Base-by-base conservation (phyloP, 2,797 vertebrate genomes). In the Enteromius thamalakanensis region DNA sequence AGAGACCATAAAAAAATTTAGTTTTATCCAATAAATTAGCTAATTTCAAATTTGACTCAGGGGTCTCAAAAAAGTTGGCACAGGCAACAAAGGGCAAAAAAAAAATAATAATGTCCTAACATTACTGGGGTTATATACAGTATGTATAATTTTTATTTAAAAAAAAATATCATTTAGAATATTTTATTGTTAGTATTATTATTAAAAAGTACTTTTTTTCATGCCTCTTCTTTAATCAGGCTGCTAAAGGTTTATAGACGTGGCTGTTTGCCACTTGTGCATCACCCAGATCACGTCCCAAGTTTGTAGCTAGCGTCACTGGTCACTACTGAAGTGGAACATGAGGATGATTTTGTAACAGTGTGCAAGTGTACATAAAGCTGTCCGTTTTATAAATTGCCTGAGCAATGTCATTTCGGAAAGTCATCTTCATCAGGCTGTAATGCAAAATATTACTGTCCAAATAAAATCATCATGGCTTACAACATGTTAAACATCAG, bases 261-360 rank as follows among this genome's bases (percentile, higher is more conserved):
- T 67, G 76, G 45, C 76, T 79, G 60, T 19, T 10, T 6, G 76
- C 42, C 76, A 78, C 19, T 67, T 78, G 29, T 49, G 42, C 29
- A 0, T 5, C 76, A 65, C 64, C 76, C 76, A 65, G 40, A 64
- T 47, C 58, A 47, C 76, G 11, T 78, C 15, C 42, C 26, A 67
- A 29, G 19, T 65, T 49, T 78, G 76, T 37, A 51, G 21, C 19
- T 51, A 79, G 26, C 51, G n/a, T n/a, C n/a, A n/a, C n/a, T n/a
- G n/a, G 62, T 67, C 62, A 67, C 45, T 21, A 67, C 45, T 37
- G 60, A 51, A 67, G 47, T 34, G 11, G 19, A 67, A 65, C 76
- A 79, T 21, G 21, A 51, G 51, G 11, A 79, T 79, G 29, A 51
- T 65, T 49, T 77, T 64, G 17, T 65, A 32, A 51, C 26, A 3